Conservation (phyloP, 1,140 invertebrate genomes). For the Holotrichia oblita region DNA sequence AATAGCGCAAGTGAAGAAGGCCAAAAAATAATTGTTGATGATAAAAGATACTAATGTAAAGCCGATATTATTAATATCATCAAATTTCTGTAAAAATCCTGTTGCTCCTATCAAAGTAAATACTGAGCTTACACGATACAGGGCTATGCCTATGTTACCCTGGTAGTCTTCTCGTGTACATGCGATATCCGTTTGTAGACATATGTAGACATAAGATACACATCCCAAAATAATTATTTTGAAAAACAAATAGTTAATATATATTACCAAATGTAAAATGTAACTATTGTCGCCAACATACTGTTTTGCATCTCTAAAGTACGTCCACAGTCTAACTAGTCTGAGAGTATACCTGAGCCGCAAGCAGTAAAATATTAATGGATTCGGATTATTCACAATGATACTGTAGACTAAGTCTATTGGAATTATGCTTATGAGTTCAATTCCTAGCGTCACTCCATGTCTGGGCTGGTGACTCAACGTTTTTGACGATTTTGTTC, state of each 20-base stretch:
- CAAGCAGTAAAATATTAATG: neutral
- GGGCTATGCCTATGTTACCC: neutral
- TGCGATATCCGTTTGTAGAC: neutral
- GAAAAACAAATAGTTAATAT: neutral
- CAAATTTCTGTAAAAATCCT: neutral
- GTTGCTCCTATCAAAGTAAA: neutral
- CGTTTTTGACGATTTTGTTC: neutral
- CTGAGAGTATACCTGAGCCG: slow-evolving; percentile 37
- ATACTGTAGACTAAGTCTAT: slow-evolving; percentile 23
- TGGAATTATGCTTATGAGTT: slow-evolving; percentile 32
- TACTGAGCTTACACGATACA: slow-evolving; percentile 4
- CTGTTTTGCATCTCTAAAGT: neutral
- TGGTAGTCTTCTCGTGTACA: neutral
- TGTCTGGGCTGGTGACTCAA: neutral
- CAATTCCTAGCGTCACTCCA: neutral
- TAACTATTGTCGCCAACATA: slow-evolving; percentile 25
- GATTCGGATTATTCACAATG: neutral
- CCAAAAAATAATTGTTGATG: slow-evolving; percentile 13
- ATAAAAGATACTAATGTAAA: neutral
- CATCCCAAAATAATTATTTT: neutral
- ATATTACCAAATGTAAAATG: slow-evolving; percentile 3
- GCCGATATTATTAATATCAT: neutral
- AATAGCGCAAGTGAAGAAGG: slow-evolving; percentile 9
- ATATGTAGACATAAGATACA: slow-evolving; percentile 3
- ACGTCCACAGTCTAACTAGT: neutral